These are phyloP conservation scores for Hesperophylax magnus DNA, from an alignment of 1,140 invertebrate species.

Conservation along the genomic window DNA sequence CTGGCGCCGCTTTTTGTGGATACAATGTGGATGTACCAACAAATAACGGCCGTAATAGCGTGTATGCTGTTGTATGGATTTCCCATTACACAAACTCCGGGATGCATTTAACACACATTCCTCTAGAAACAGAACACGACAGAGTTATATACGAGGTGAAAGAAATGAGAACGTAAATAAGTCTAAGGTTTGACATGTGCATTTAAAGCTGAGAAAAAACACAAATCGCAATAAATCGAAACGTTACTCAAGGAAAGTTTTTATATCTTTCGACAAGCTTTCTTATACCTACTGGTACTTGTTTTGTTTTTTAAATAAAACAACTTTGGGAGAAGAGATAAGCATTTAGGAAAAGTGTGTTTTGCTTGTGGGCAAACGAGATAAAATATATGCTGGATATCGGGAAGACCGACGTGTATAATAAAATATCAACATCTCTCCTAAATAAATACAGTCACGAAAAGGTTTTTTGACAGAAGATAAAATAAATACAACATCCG, in stretches of 20 bases:
- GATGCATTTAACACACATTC: background rate
- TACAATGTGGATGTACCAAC: constrained; percentile 1
- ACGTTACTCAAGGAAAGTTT: too few relatives aligned
- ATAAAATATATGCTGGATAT: constrained; percentile 10
- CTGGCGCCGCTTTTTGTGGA: constrained; percentile 23
- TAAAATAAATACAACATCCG: too few relatives aligned
- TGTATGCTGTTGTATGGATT: background rate
- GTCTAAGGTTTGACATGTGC: background rate
- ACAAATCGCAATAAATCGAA: too few relatives aligned
- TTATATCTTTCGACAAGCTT: too few relatives aligned
- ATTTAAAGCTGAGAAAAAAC: background rate
- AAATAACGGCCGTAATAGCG: background rate
- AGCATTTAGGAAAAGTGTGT: background rate
- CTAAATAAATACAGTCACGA: background rate
- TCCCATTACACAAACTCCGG: background rate
- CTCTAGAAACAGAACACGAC: too few relatives aligned
- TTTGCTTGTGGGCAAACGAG: background rate
- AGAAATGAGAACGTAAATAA: too few relatives aligned
- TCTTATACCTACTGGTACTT: too few relatives aligned
- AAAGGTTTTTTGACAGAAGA: background rate
- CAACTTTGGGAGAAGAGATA: background rate
- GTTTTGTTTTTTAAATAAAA: too few relatives aligned
- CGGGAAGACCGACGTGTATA: background rate
- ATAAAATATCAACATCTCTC: background rate
- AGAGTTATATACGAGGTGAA: too few relatives aligned